Evolutionary conservation across 2,113 vertebrate species (phyloP), one percentile per base, ranked within the genome.

Genomic region (Tachysurus fulvidraco): DNA sequence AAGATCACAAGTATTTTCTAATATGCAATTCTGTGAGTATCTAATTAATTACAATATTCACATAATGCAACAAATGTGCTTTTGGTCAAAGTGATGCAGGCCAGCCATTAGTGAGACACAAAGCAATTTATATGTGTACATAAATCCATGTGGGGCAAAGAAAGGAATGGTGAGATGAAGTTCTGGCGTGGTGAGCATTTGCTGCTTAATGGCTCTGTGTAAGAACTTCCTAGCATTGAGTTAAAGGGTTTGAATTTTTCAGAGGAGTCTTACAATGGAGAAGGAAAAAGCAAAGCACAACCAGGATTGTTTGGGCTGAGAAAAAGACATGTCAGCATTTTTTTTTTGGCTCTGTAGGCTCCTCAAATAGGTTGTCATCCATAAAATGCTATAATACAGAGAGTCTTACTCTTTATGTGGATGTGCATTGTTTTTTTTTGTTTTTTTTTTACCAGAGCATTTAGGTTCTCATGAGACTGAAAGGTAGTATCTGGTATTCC

Each of bases 21-120:
- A 46, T 46, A 74, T 74, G 17, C 8, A 71, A 71, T 36, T 74
- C 19, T 46, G 21, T 50, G 44, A 12, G 11, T 14, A 4, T 46
- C 12, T 74, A 10, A 50, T 74, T 74, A 46, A 50, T 25, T 50
- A 50, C 41, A 46, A 50, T 25, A 76, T 76, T n/a, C 41, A 16
- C 23, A 78, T 54, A 78, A 78, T 78, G n/a, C 76, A 54, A 54
- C 76, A 28, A 30, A 78, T 78, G n/a, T 76, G 7, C 23, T 74
- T 74, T 74, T 74, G 71, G 4, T 74, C 36, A 44, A 44, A 44
- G 17, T 23, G 17, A 36, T 69, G 65, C 65, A 69, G 65, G 65
- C 28, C 28, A 73, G 69, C 23, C 73, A 76, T 76, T 50, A 76
- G 44, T 50, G 73, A 25, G 44, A 12, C 73, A 76, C 73, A 76